Conservation (phyloP, 2,113 vertebrate genomes). For the Phyllostomus hastatus region DNA sequence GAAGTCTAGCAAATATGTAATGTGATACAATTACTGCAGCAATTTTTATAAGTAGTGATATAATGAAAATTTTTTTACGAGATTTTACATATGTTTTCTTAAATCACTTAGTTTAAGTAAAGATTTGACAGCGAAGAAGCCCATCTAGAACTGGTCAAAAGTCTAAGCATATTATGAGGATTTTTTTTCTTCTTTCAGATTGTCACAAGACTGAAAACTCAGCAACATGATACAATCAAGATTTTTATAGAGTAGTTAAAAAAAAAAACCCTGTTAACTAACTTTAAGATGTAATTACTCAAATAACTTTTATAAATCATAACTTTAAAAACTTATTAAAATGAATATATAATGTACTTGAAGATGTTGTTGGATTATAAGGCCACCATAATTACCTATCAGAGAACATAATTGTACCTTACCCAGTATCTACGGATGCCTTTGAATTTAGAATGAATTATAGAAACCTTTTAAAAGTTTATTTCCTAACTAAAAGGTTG, state of each 20-base stretch:
- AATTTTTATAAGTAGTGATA: neutral
- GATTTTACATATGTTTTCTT: neutral
- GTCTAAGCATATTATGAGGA: neutral
- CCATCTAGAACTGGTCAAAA: neutral
- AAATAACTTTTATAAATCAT: neutral
- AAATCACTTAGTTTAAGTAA: neutral
- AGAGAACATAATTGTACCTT: neutral
- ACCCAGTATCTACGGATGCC: neutral
- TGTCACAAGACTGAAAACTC: neutral
- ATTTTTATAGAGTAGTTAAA: neutral
- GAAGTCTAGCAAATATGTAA: constrained; percentile 7
- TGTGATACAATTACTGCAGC: neutral
- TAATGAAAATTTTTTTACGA: neutral
- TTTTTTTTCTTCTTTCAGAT: neutral
- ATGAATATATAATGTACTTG: neutral
- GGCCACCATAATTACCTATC: neutral
- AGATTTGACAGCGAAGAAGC: neutral
- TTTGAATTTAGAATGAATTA: constrained; percentile 6
- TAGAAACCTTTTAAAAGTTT: neutral
- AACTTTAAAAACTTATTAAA: constrained; percentile 18
- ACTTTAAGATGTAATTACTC: neutral
- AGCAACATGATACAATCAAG: neutral
- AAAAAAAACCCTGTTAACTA: neutral
- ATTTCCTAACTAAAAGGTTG: neutral
- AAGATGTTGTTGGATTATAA: neutral